These are phyloP conservation scores for Dascyllus trimaculatus DNA, from an alignment of 2,113 vertebrate genomes.

Conservation along the genomic window DNA sequence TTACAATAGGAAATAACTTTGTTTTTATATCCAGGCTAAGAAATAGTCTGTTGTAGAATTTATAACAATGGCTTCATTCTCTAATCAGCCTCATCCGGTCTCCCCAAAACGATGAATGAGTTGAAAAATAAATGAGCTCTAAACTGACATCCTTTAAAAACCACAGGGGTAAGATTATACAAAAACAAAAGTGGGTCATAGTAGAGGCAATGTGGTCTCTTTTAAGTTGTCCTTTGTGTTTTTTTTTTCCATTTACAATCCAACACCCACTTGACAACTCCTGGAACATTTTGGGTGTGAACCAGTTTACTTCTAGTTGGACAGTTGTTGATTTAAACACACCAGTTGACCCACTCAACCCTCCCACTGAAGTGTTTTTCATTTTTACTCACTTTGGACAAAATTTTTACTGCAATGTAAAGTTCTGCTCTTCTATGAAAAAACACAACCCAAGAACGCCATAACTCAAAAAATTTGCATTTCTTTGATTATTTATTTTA, in stretches of 20 bases:
- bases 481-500: too few species aligned
- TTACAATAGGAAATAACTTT: slow-evolving; percentile 55
- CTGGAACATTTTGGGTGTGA: too few species aligned
- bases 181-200: slow-evolving; percentile 5
- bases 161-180: neutral
- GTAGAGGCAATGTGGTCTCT: neutral
- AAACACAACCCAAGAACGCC: too few species aligned
- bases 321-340: too few species aligned
- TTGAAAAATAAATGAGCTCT: slow-evolving; percentile 38
- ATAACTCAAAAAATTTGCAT: too few species aligned
- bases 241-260: neutral
- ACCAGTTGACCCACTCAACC: too few species aligned
- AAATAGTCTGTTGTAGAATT: slow-evolving; percentile 38
- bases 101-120: slow-evolving; percentile 58
- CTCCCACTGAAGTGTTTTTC: too few species aligned
- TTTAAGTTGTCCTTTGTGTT: neutral
- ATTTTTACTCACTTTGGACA: too few species aligned
- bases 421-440: too few species aligned
- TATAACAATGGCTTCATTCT: slow-evolving; percentile 66
- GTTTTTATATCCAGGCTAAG: slow-evolving; percentile 45
- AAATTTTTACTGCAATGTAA: too few species aligned
- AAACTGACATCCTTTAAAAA: slow-evolving; percentile 15
- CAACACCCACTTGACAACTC: too few species aligned
- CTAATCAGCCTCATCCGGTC: slow-evolving; percentile 68
- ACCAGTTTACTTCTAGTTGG: too few species aligned